Conservation (phyloP, 2,113 vertebrate genomes). For the Meleagris gallopavo region DNA sequence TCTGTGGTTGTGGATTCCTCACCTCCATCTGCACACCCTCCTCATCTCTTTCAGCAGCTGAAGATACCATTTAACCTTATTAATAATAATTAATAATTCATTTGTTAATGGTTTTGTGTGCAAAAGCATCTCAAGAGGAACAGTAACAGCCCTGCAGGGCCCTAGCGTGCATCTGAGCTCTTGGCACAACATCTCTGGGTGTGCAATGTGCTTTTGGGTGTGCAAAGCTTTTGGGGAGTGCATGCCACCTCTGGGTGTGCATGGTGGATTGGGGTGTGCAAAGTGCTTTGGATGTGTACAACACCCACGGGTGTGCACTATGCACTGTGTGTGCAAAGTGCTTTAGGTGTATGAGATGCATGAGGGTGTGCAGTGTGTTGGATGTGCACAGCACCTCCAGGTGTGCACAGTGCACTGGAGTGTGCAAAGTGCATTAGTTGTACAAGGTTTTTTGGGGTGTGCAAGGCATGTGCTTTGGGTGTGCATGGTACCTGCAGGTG, state of each 20-base stretch:
- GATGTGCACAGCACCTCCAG: not conserved
- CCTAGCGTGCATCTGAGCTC: not conserved
- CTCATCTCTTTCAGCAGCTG: not conserved
- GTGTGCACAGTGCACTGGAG: not conserved
- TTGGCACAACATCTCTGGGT: not conserved
- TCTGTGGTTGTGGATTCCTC: not conserved
- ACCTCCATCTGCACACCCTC: fast-evolving
- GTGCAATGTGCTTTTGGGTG: not conserved
- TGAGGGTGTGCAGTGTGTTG: too few relatives aligned
- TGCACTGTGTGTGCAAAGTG: too few relatives aligned
- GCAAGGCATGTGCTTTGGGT: too few relatives aligned
- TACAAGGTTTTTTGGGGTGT: too few relatives aligned
- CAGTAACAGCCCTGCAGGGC: not conserved
- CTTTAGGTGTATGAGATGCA: too few relatives aligned
- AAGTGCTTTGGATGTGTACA: too few relatives aligned
- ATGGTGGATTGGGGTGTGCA: too few relatives aligned
- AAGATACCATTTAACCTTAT: slow-evolving; percentile 40
- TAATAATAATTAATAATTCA: slow-evolving; percentile 64
- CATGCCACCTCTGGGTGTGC: too few relatives aligned
- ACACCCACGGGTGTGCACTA: too few relatives aligned
- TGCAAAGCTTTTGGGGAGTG: not conserved
- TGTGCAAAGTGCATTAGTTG: not conserved
- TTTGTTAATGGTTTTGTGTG: not conserved
- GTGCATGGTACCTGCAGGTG: too few relatives aligned
- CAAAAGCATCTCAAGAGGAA: not conserved